Base-by-base conservation (phyloP, 2,797 vertebrate genomes). In the Myoxocephalus aenaeus region DNA sequence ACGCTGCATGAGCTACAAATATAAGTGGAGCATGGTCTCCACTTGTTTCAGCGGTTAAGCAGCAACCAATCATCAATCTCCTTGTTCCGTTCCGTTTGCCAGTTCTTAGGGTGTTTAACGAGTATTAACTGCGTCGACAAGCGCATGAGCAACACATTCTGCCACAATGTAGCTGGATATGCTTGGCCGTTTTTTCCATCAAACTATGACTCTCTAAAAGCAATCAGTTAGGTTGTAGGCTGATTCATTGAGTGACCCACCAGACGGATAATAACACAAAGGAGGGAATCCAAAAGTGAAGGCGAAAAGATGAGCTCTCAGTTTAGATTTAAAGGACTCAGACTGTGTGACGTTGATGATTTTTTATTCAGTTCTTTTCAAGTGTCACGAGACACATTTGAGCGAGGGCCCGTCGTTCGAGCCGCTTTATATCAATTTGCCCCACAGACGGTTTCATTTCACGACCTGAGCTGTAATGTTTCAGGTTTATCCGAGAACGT, bases 361-460 rank as follows among this genome's bases (percentile, higher is more conserved):
- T 27, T 4, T 0, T 8, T 34, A 18, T 29, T 5, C 2, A n/a
- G 1, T 48, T 42, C 1, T 62, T 27, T 63, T 3, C 9, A 66
- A 44, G 32, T 50, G 50, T 81, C 29, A 27, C 7, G 8, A 34
- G 36, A 73, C 27, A 59, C 44, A n/a, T 20, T 29, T 51, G 57
- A 38, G 46, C 8, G 5, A 40, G 0, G 34, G 6, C 2, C 0
- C 9, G 40, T 32, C 32, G 64, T 80, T 85, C 77, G 42, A 71
- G 81, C 59, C 62, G 73, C 81, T 87, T 88, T 75, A 71, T 90
- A 71, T 86, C 78, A 76, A 72, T 89, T 82, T 80, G 36, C 3
- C 4, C 15, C 11, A 11, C 29, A 76, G 83, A 77, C 56, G 10
- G 64, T 81, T 87, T 83, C 69, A 89, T 88, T 88, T 87, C 79